phyloP scores from a whole-genome alignment of 2,888 invertebrate genomes.

The Epinotia bilunana region DNA sequence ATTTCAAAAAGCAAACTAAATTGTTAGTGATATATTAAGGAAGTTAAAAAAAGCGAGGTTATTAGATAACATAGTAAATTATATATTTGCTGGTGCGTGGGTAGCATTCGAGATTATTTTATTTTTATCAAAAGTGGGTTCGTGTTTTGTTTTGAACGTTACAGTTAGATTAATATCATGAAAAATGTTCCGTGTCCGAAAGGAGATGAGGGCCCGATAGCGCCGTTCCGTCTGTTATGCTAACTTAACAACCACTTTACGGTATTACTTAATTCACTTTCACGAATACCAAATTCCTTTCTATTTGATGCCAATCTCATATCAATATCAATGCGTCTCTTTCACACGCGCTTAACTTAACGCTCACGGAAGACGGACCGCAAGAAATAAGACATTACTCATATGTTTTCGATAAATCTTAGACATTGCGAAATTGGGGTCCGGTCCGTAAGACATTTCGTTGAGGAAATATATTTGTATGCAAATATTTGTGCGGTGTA shows the following conservation, averaged over 20 bases:
- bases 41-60: neutral
- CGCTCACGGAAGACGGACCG: neutral
- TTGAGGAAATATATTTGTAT: slow-evolving; percentile 4
- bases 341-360: neutral
- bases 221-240: slow-evolving; percentile 15
- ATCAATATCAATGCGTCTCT: no score
- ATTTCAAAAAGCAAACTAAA: no score
- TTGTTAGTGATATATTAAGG: no score
- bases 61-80: neutral
- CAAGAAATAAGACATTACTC: neutral
- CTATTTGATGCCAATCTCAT: neutral
- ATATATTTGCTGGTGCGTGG: neutral
- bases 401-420: neutral
- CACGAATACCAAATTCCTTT: neutral
- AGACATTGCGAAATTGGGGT: neutral
- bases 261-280: slow-evolving; percentile 17
- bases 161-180: neutral
- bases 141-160: neutral
- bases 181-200: slow-evolving; percentile 1
- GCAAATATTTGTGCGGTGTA: neutral
- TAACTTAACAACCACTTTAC: slow-evolving; percentile 32
- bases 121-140: neutral
- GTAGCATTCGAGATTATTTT: neutral
- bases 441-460: neutral
- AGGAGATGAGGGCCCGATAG: slow-evolving; percentile 12